Base-by-base conservation (phyloP, 1,140 invertebrate genomes). In the Bombus difficillimus region DNA sequence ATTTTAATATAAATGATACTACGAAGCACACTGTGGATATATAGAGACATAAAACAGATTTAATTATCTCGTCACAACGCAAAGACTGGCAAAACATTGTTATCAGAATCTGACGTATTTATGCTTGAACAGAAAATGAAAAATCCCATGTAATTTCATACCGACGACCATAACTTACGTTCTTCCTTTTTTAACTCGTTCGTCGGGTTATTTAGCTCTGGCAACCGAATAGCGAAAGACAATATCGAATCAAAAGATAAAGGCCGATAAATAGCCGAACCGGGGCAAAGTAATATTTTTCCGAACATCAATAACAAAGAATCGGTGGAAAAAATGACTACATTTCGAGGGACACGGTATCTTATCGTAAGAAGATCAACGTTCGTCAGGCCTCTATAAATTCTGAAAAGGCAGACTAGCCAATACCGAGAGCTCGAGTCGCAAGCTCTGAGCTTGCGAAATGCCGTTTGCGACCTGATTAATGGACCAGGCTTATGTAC, bases 391-490 rank as follows among this genome's bases (percentile, higher is more conserved):
- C 68, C 62, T 66, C 71, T 80, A 90, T 90, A 89, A 90, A 90
- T 90, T 89, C 74, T 82, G 41, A 53, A 87, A 90, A 85, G 86
- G 85, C 72, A 66, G 79, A 80, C 74, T 75, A 53, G 64, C 79
- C 89, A 80, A 90, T 90, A 90, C 86, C 73, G 34, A 41, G 53
- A 74, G 85, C 80, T 76, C 69, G 78, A 90, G 86, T 88, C 79
- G 71, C 83, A 66, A 57, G 75, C 76, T 47, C 79, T 32, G 68
- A 88, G 89, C 76, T 90, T 90, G 89, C 89, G 90, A 86, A 91
- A 91, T 88, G 64, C 89, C 89, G 89, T 90, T 91, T 90, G 90
- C 83, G 39, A 88, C 78, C 89, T 91, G 90, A 91, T 90, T 91
- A 91, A 91, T 91, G 90, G 90, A 75, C 87, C 83, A 84, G 81